phyloP scores from a whole-genome alignment of 2,797 vertebrate genomes.

The Anabas testudineus region DNA sequence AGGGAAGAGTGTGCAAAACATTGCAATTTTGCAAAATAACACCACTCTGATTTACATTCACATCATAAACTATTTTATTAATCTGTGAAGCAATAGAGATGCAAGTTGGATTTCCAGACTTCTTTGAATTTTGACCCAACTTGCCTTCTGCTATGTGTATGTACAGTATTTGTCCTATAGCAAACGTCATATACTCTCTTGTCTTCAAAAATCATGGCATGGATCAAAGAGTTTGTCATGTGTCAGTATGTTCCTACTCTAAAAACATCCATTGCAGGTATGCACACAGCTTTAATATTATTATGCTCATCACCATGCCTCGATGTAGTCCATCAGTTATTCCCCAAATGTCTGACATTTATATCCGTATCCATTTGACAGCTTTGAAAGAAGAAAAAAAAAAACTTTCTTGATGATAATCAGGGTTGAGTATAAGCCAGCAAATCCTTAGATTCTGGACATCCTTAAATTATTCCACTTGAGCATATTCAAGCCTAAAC shows the following conservation, averaged over 20 bases:
- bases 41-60: background rate
- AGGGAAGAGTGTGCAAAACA: background rate
- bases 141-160: conserved; percentile 4
- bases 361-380: conserved; percentile 52
- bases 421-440: conserved; percentile 46
- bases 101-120: background rate
- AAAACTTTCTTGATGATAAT: conserved; percentile 58
- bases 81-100: background rate
- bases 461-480: conserved; percentile 78
- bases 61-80: conserved; percentile 5
- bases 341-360: conserved; percentile 33
- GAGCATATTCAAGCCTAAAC: conserved; percentile 76
- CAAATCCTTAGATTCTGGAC: conserved; percentile 61
- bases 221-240: conserved; percentile 38
- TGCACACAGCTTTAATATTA: conserved; percentile 24
- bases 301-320: conserved; percentile 15
- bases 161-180: background rate
- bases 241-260: conserved; percentile 26
- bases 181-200: conserved; percentile 26
- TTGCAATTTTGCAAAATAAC: background rate
- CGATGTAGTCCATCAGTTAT: conserved; percentile 43
- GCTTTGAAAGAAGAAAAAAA: conserved; percentile 31
- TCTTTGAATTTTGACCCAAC: background rate
- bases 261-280: conserved; percentile 26
- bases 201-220: conserved; percentile 11